Conservation (phyloP, 2,113 vertebrate genomes). For the Salvelinus sp. region DNA sequence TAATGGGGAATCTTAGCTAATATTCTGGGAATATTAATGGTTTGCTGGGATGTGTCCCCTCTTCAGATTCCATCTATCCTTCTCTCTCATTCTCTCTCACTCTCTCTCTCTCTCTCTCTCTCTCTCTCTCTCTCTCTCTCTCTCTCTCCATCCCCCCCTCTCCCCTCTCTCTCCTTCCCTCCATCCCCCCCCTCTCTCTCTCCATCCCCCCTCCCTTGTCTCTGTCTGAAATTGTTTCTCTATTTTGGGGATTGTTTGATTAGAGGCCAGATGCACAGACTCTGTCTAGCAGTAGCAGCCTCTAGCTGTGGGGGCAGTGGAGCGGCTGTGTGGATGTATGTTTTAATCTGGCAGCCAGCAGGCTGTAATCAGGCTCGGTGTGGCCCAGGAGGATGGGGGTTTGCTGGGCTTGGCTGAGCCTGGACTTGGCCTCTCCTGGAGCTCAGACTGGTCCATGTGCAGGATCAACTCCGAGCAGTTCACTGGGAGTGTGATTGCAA, state of each 20-base stretch:
- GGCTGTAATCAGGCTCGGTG: constrained; percentile 58
- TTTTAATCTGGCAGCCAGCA: constrained; percentile 45
- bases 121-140: neutral
- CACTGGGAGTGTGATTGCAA: constrained; percentile 48
- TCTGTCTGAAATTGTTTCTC: constrained; percentile 45
- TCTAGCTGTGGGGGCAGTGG: constrained; percentile 27
- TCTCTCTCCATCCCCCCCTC: neutral
- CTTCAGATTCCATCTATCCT: neutral
- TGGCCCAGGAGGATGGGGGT: constrained; percentile 13
- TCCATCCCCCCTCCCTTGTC: neutral
- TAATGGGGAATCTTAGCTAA: too few relatives aligned
- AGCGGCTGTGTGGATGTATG: constrained; percentile 1
- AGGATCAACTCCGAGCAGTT: constrained; percentile 24
- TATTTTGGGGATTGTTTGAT: constrained; percentile 69
- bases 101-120: constrained; percentile 8
- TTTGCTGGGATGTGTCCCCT: neutral
- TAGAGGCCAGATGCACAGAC: constrained; percentile 68
- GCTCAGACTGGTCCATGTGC: constrained; percentile 15
- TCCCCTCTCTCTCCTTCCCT: neutral
- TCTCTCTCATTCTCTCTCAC: constrained; percentile 1
- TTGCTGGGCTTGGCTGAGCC: constrained; percentile 15
- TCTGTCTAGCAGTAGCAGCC: constrained; percentile 44
- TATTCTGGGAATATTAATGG: too few relatives aligned
- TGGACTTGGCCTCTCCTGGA: constrained; percentile 24
- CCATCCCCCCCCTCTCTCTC: neutral